Evolutionary conservation across 2,888 invertebrate species (phyloP), one percentile per base, ranked within the genome.

Genomic region (Latheticus oryzae): DNA sequence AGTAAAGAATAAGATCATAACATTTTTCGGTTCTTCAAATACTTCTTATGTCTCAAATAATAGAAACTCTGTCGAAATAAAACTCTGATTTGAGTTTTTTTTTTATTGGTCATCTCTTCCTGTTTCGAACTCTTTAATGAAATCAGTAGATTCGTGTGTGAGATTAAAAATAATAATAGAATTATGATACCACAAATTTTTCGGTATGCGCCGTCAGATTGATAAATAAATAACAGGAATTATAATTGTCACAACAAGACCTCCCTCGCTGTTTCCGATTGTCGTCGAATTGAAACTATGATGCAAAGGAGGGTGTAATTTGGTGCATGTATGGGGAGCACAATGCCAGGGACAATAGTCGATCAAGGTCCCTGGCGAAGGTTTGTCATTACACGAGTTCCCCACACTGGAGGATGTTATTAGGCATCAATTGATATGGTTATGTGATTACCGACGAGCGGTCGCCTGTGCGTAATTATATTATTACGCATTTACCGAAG

Each of bases 351-450:
- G 61, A 73, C 76, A 76, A 75, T 74, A 73, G 72, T 71, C 75
- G 75, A 75, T 76, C 74, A 72, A 70, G 68, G 68, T 69, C 66
- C 62, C 61, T 60, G 61, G 68, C 63, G 58, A 72, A 72, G 71
- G 71, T 70, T 71, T 71, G 71, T 76, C 72, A 76, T 76, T 76
- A 74, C 24, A 66, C 66, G 63, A 58, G 60, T 43, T 55, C 63
- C 64, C 66, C 65, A 69, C 68, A 54, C 62, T 59, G 58, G 66
- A 72, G 73, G 74, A 75, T 76, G 74, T 77, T 77, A 77, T 77
- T 77, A 77, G 75, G 75, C 77, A 76, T 76, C 76, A 76, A 76
- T 77, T 77, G 77, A 77, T 77, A 77, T 73, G 76, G 76, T 77
- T 77, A 77, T 77, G 76, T 75, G 72, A 77, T 77, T 77, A 77